Conservation (phyloP, 2,888 invertebrate genomes). For the Cataglyphis albicans region DNA sequence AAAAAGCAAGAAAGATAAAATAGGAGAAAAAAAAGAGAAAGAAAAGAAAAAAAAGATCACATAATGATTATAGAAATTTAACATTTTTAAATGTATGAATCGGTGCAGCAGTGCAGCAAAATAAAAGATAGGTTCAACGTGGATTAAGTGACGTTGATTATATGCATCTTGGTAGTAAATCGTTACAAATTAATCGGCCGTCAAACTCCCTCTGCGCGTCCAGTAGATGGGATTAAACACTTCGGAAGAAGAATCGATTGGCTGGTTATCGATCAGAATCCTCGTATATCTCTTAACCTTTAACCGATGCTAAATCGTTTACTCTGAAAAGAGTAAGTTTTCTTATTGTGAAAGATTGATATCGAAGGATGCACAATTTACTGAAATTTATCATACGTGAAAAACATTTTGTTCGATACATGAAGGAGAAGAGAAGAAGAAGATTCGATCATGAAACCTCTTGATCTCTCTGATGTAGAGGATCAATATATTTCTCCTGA, state of each 20-base stretch:
- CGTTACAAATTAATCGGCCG: conserved; percentile 68
- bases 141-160: conserved; percentile 73
- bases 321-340: conserved; percentile 19
- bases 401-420: conserved; percentile 8
- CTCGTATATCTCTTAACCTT: conserved; percentile 50
- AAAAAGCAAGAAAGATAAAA: neutral
- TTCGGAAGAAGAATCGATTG: conserved; percentile 68
- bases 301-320: conserved; percentile 37
- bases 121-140: conserved; percentile 67
- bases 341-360: conserved; percentile 27
- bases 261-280: conserved; percentile 68
- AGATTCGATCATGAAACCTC: conserved; percentile 41
- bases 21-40: neutral
- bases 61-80: conserved; percentile 4
- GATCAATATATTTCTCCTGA: conserved; percentile 27
- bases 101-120: conserved; percentile 6
- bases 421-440: neutral
- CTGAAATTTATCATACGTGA: conserved; percentile 37
- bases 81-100: conserved; percentile 17
- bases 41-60: neutral
- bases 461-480: conserved; percentile 33
- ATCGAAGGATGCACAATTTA: conserved; percentile 21
- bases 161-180: conserved; percentile 71
- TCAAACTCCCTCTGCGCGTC: conserved; percentile 38
- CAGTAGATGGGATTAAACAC: conserved; percentile 68